Conservation (phyloP, 2,113 vertebrate species). For the Halichoeres trimaculatus region DNA sequence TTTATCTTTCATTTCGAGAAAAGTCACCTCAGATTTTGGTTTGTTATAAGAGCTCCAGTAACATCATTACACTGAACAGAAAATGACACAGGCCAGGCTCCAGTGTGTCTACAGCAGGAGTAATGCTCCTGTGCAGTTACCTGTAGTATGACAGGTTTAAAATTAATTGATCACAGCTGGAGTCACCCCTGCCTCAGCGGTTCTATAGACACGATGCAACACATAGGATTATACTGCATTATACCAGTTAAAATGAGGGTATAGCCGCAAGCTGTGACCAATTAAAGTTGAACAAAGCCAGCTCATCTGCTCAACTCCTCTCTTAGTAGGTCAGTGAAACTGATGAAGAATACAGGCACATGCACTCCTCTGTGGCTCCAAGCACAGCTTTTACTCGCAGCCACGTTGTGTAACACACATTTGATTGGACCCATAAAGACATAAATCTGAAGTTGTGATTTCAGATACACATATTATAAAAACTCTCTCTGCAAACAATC, state of each 20-base stretch:
- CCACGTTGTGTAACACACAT: constrained; percentile 24
- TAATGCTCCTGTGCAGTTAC: constrained; percentile 74
- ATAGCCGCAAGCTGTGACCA: constrained; percentile 80
- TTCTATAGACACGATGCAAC: constrained; percentile 67
- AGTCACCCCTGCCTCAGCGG: constrained; percentile 62
- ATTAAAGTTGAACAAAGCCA: constrained; percentile 84
- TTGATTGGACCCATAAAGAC: constrained; percentile 24
- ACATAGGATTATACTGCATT: constrained; percentile 77
- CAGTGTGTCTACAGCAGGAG: constrained; percentile 37
- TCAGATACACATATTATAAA: constrained; percentile 17
- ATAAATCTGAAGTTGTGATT: constrained; percentile 14
- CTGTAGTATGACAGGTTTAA: constrained; percentile 72
- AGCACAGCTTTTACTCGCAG: constrained; percentile 51
- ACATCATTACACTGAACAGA: constrained; percentile 30
- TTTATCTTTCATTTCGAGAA: constrained; percentile 46
- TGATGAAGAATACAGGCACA: constrained; percentile 74
- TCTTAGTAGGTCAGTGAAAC: constrained; percentile 82
- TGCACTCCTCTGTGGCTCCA: constrained; percentile 35
- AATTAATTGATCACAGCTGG: constrained; percentile 69
- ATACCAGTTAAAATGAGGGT: constrained; percentile 77
- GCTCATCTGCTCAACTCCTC: constrained; percentile 81
- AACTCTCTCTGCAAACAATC: constrained; percentile 15
- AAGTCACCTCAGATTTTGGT: constrained; percentile 39
- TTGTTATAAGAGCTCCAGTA: constrained; percentile 32
- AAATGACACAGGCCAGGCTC: constrained; percentile 46